Evolutionary conservation across 2,888 invertebrate species (phyloP), one percentile per base, ranked within the genome.

Genomic region (Drosophila rellima): DNA sequence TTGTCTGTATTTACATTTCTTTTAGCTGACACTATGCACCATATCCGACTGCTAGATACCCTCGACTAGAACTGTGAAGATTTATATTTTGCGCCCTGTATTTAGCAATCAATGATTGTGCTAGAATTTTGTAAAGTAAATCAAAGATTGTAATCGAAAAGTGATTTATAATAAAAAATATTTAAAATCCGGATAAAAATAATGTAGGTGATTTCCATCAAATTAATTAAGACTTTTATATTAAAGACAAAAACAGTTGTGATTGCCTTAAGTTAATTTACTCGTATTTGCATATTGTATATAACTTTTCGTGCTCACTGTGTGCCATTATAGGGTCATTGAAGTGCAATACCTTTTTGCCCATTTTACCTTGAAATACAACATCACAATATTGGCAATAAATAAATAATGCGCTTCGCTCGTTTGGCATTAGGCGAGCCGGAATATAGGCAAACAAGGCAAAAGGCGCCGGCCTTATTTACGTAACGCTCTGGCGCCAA

Each of bases 401-500:
- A 62, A 52, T 35, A 44, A 20, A 48, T 48, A 50, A 35, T 42
- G 48, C 26, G 40, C 47, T 23, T 45, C 44, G 63, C 35, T 54
- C 33, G 26, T 45, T 52, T 33, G 42, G 52, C 52, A 50, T 63
- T 68, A 40, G 29, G 17, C 68, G 10, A 44, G 48, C 18, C 48
- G 44, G 35, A 51, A 63, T 61, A 59, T 65, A 60, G 54, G 62
- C 59, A 55, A 70, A 70, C 44, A 69, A 56, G 40, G 45, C 60
- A 66, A 77, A 54, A 68, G 54, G 61, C 75, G 74, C 74, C 80
- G 65, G 68, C 57, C 73, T 68, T 35, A 61, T 83, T 82, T 82
- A 83, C 83, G 84, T 83, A 81, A 83, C 64, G 73, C 75, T 67
- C 59, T 82, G 80, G 80, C 80, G 80, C 80, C 82, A 82, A 82